Evolutionary conservation across 1,140 invertebrate genomes (phyloP), one percentile per base, ranked within the genome.

Genomic region (Euwallacea similis): DNA sequence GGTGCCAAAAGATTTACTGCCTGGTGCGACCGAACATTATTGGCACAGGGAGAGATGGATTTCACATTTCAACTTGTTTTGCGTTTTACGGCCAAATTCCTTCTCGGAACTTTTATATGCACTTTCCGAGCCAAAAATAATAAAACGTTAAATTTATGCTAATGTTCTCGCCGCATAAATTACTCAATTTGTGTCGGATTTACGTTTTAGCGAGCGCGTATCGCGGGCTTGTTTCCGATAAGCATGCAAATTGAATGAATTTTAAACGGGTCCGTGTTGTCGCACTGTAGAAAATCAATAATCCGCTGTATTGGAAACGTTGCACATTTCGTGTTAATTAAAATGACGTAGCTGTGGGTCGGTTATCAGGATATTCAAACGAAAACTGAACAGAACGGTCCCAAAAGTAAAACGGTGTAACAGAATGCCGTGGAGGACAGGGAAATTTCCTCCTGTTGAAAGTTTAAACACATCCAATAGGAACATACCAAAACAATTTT

Each of bases 121-220:
- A 66, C 63, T 56, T 42, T 55, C 13, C 21, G 63, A 42, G 63
- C 63, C 50, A 67, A 16, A 67, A 67, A 67, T 67, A 67, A 67
- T 67, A 67, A 67, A 67, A 67, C 42, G 8, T 13, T 10, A 47
- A 59, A 58, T 67, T 58, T 67, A 67, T 46, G 65, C 56, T 67
- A 58, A 59, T 59, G 46, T 56, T 43, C 42, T 42, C 41, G 33
- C 53, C 21, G 50, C 41, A 56, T 66, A 55, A 64, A 64, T 64
- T 56, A 43, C 53, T 66, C 63, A 43, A 66, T 66, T 42, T 42
- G 50, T 43, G n/a, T 33, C 21, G 63, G 54, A 66, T 66, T 66
- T 66, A 42, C 54, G 16, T 66, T 66, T 54, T 54, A 33, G 16
- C 7, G 9, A 11, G 16, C 42, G 15, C 43, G 42, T 53, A 42